These are phyloP conservation scores for Passerina amoena DNA, from an alignment of 2,113 vertebrate genomes.

Conservation along the genomic window DNA sequence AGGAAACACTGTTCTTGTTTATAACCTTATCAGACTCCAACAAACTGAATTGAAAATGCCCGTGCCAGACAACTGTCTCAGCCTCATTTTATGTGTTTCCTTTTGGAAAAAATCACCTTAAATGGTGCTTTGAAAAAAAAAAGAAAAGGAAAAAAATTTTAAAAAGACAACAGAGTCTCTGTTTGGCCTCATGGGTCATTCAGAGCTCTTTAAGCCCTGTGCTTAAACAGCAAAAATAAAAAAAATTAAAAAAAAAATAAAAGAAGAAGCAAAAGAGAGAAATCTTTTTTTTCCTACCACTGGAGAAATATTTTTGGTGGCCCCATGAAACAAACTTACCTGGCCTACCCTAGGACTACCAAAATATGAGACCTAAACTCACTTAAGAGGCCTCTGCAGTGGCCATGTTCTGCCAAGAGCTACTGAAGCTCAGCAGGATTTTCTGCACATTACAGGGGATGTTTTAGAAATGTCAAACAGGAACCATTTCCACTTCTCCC, in stretches of 20 bases:
- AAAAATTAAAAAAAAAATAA: no score
- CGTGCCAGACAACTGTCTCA: not conserved
- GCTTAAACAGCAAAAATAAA: not conserved
- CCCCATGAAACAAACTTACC: not conserved
- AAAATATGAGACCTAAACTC: not conserved
- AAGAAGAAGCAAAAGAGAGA: not conserved
- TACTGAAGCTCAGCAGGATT: not conserved
- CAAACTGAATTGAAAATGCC: not conserved
- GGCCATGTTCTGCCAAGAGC: not conserved
- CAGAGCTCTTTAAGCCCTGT: not conserved
- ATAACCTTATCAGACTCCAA: not conserved
- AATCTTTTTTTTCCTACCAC: accelerated
- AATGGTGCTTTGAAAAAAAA: not conserved
- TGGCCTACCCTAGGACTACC: not conserved
- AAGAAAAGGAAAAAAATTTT: no score
- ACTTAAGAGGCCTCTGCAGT: not conserved
- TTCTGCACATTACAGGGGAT: not conserved
- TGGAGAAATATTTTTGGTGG: not conserved
- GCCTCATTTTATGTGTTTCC: not conserved
- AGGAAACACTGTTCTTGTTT: not conserved
- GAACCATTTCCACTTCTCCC: not conserved
- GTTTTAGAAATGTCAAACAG: not conserved
- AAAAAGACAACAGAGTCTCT: not conserved
- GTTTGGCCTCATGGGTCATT: not conserved
- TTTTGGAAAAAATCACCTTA: constrained; percentile 1